Conservation (phyloP, 1,140 invertebrate species). For the Habropoda laboriosa region DNA sequence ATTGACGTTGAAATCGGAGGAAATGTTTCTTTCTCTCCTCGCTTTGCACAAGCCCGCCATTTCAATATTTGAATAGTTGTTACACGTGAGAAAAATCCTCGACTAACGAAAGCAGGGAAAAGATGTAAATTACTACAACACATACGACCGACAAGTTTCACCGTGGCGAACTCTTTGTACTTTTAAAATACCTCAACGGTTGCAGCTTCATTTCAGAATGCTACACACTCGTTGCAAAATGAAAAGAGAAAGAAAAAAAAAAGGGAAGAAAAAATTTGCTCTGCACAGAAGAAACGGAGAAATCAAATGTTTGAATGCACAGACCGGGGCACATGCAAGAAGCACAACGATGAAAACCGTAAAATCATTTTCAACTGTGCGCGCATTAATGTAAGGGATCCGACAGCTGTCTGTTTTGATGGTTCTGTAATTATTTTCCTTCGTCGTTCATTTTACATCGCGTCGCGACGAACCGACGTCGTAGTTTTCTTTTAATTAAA, state of each 20-base stretch:
- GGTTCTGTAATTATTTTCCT: slow-evolving; percentile 5
- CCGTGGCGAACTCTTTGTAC: background rate
- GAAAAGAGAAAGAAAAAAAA: background rate
- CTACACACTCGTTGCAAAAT: background rate
- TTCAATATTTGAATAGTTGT: background rate
- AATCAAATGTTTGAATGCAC: background rate
- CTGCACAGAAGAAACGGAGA: background rate
- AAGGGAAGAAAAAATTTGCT: background rate
- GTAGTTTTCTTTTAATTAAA: no score
- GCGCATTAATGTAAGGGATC: background rate
- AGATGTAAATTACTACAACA: background rate
- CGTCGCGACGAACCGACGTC: background rate
- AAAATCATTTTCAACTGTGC: background rate
- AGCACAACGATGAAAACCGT: background rate
- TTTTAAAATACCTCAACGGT: background rate
- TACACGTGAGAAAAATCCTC: no score
- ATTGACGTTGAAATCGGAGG: no score
- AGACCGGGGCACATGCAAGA: background rate
- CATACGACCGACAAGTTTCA: background rate
- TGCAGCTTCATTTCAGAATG: background rate
- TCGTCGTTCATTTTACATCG: background rate
- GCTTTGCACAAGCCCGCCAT: background rate
- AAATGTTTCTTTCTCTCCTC: background rate
- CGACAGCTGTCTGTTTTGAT: background rate
- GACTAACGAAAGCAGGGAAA: background rate